Base-by-base conservation (phyloP, 2,113 vertebrate genomes). In the Copsychus sechellarum region DNA sequence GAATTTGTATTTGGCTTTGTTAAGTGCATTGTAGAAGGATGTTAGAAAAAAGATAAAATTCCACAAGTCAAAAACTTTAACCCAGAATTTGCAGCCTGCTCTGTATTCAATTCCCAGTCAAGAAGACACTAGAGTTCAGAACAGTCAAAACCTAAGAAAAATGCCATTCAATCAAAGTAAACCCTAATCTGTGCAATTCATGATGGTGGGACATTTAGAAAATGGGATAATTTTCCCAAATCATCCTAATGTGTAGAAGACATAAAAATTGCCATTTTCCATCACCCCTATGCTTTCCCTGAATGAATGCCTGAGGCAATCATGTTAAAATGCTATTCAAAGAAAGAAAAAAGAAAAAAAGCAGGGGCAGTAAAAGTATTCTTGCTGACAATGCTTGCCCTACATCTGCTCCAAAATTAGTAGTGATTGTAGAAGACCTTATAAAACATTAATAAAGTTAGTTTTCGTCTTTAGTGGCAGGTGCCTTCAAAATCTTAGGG, bases 191-290 rank as follows among this genome's bases (percentile, higher is more conserved):
- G 76, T 92, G 88, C 76, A 88, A 88, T 92, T 92, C 69, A 70
- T 51, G 87, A 95, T 53, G 48, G 47, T 50, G 20, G 36, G 82
- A 73, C 90, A 85, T 96, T 96, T 84, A 94, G 95, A 92, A 97
- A 97, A 97, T 88, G 81, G 91, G 72, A 93, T 96, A 64, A 97
- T 97, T 97, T 96, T 72, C 78, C 54, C 78, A 94, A 95, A 94
- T 95, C 89, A 88, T 91, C 77, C 85, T 96, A 88, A 96, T 81
- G 65, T 71, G 70, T 80, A 21, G 62, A 94, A 96, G 88, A 81
- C 69, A 43, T 15, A 57, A 92, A 95, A 80, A 91, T 40, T 67
- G 80, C 90, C n/a, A 83, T 86, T 92, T 93, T 88, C 50, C 45
- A 80, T 77, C 92, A 90, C 71, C 71, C 62, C 66, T 86, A 47